Base-by-base conservation (phyloP, 2,113 vertebrate genomes). In the Girardinichthys multiradiatus region DNA sequence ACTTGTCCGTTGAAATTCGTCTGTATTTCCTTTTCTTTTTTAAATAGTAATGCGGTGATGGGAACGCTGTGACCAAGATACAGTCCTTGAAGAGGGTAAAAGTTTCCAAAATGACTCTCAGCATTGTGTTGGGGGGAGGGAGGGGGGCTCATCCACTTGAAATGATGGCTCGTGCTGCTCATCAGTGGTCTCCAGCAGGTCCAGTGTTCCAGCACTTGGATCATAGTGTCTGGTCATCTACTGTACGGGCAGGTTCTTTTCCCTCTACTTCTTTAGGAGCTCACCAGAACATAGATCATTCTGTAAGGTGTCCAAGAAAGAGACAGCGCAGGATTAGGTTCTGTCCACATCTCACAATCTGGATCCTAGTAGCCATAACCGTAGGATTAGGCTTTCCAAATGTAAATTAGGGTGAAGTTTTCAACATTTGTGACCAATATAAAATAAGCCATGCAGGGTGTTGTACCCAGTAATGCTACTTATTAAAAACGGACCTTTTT, bases 241-340 rank as follows among this genome's bases (percentile, higher is more conserved):
- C 83, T 74, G 84, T 81, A 77, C 84, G 77, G 84, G 83, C 81
- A 70, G 77, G 69, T 86, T 79, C 76, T 57, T 62, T 21, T 79
- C 75, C 74, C 61, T 51, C 70, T 19, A n/a, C 13, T 26, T 31
- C 19, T 90, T 95, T 99, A 99, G 77, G 97, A 99, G 95, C 98
- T 99, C 95, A 99, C 98, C 95, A 99, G 92, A 77, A 99, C 97
- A 70, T 99, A 99, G 93, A 99, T 99, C 98, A 99, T 99, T 92
- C 98, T 99, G 93, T 57, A 21, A 12, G 48, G 31, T 33, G 31
- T 3, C 31, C 31, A 37, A 29, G 4, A 15, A 29, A 35, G 0
- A 28, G 37, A 37, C 39, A 60, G n/a, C 24, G 7, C 7, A n/a
- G 21, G 3, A n/a, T 33, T 12, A 33, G 7, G 4, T 5, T 45